Base-by-base conservation (phyloP, 2,797 vertebrate genomes). In the Melanotaenia boesemani region DNA sequence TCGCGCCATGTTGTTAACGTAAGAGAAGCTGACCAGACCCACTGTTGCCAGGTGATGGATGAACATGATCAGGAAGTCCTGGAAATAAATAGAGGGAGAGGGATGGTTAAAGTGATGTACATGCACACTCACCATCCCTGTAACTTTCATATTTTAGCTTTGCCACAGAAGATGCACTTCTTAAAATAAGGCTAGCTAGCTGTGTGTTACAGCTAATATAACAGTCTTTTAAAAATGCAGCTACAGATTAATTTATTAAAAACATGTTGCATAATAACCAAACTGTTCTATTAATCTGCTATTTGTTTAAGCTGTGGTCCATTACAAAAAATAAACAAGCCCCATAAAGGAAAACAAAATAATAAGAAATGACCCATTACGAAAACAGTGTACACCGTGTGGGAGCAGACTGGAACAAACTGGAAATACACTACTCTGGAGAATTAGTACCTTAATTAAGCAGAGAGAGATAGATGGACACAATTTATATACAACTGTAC, bases 31-130 rank as follows among this genome's bases (percentile, higher is more conserved):
- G 76, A 98, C 95, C 55, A 98, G 95, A 8, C 93, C 87, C 4
- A 98, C 90, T 1, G 96, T 93, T 55, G 94, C 95, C 88, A 98
- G 82, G 77, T 98, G 97, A 92, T 98, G 97, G 75, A 97, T 86
- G 24, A 98, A 97, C 97, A 98, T 98, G 63, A 98, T 93, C 72
- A 96, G 84, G 82, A 97, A 98, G 81, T 98, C 97, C 97, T 98
- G 92, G 8, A 15, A n/a, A 12, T 0, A 2, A 58, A 74, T 52
- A 57, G 26, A 26, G 4, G 0, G 11, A 67, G 9, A 71, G 3
- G 24, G 8, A 9, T 1, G n/a, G 37, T 81, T 8, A 75, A 36
- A 30, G 6, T 28, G 41, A 11, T 61, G 6, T 5, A 16, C 6
- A 24, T 10, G 13, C 8, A 1, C 22, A 62, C 59, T 41, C 11